These are phyloP conservation scores for Apotomis capreana DNA, from an alignment of 2,888 invertebrate species.

Conservation along the genomic window DNA sequence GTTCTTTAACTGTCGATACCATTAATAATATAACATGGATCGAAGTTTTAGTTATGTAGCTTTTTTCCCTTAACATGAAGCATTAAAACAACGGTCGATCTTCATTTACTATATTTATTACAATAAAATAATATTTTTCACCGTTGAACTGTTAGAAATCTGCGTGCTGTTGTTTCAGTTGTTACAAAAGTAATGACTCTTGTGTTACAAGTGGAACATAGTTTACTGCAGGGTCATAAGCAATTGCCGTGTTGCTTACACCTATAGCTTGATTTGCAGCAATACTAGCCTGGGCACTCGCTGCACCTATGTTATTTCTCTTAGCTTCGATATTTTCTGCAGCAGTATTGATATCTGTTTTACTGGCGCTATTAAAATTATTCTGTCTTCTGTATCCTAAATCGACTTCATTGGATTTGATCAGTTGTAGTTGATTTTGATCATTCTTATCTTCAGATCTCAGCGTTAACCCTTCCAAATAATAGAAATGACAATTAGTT, in stretches of 20 bases:
- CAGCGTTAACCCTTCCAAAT: background rate
- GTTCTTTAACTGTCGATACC: too few species aligned
- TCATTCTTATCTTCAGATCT: conserved; percentile 2
- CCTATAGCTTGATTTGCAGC: background rate
- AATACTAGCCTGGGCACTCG: background rate
- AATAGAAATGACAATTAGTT: background rate
- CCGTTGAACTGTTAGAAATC: background rate
- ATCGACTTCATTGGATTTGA: background rate
- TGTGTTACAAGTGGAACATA: background rate
- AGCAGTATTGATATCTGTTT: background rate
- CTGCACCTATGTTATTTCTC: background rate
- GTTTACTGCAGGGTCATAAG: background rate
- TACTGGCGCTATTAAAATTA: background rate
- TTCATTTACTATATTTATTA: background rate
- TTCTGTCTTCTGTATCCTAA: conserved; percentile 16
- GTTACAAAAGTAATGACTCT: background rate
- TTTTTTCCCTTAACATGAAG: background rate
- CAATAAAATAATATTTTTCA: background rate
- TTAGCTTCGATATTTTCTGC: background rate
- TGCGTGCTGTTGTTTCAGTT: background rate
- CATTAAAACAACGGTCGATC: background rate
- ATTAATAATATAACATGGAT: too few species aligned
- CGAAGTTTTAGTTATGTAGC: too few species aligned
- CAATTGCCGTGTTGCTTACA: background rate
- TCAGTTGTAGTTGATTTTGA: background rate